Percentiles rank a stretch among this genome's conserved stretches.
Conservation (phyloP, 2,888 invertebrate species). For the Agonopterix subpropinquella region DNA sequence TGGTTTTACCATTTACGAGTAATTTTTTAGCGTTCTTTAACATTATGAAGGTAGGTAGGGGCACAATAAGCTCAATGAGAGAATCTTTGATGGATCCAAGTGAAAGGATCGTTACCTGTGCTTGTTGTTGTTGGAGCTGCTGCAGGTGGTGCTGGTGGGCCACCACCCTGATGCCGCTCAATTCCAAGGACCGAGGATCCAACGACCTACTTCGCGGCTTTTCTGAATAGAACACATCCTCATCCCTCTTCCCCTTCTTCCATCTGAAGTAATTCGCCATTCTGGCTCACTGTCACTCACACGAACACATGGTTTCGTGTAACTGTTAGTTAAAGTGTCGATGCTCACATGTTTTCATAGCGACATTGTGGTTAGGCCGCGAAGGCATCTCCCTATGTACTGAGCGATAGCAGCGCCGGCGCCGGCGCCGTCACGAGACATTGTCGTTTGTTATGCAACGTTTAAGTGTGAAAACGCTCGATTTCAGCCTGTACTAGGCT, state of each 20-base stretch:
- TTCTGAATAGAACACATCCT: conserved; percentile 69
- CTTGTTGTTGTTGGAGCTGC: background rate
- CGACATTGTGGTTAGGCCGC: conserved; percentile 40
- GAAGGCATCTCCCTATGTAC: conserved; percentile 58
- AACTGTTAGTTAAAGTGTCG: conserved; percentile 13
- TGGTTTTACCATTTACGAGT: background rate
- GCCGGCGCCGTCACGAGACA: conserved; percentile 51
- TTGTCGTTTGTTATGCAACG: conserved; percentile 52
- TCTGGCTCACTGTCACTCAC: conserved; percentile 14
- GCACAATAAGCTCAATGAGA: background rate
- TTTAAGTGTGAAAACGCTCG: conserved; percentile 27
- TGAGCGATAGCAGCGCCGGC: conserved; percentile 52
- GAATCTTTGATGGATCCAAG: too few relatives aligned
- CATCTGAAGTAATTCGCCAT: conserved; percentile 83
- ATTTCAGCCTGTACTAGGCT: conserved; percentile 31
- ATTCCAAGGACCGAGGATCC: conserved; percentile 82
- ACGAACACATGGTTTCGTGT: conserved; percentile 25
- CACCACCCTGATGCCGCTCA: conserved; percentile 79
- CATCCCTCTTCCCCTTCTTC: conserved; percentile 79
- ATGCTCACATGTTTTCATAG: conserved; percentile 26
- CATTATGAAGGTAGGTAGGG: too few relatives aligned
- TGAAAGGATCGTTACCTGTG: background rate
- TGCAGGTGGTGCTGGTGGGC: conserved; percentile 57
- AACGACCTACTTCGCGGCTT: conserved; percentile 84
- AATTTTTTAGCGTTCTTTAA: background rate